Base-by-base conservation (phyloP, 2,797 vertebrate species). In the Myoxocephalus aenaeus region DNA sequence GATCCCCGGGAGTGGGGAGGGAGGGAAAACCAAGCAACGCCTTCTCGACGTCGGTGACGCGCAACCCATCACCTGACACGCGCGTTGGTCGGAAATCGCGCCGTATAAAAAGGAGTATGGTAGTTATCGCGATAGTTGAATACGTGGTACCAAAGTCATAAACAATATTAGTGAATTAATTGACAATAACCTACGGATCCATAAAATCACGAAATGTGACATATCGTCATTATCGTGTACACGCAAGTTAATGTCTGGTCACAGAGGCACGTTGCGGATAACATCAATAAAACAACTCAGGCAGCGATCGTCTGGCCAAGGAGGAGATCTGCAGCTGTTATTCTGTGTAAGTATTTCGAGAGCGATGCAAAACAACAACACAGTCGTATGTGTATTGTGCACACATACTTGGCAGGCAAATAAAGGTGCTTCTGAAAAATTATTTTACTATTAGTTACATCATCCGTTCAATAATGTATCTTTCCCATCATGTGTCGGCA, bases 21-120 rank as follows among this genome's bases (percentile, higher is more conserved):
- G 77, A 86, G 48, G 50, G 50, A 83, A 85, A 65, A 50, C 0
- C 36, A 84, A 69, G 86, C 85, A 75, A 89, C 91, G 91, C 91
- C 88, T 90, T 88, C 85, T 15, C 53, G 1, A 62, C 75, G 38
- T 69, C 80, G 34, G 83, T 74, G 66, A 89, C 89, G 91, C 88
- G 74, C 84, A 87, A 51, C 79, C 51, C 68, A 46, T 48, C 75
- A 36, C 17, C 29, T 18, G 64, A 62, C 27, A 64, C 62, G 68
- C 65, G 73, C 79, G 29, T 29, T 2, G 3, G 0, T 2, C 2
- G 0, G 22, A 78, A 77, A 72, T 1, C 8, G 71, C 78, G 36
- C 32, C 54, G 57, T 15, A 11, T 0, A 0, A 1, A 0, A 0
- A n/a, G 3, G n/a, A 4, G 50, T 11, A n/a, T 40, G 13, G 20